A percentile compares a stretch with the other conserved stretches of the same genome.
phyloP scores from a whole-genome alignment of 2,888 invertebrate genomes.

The Caenorhabditis sp. region DNA sequence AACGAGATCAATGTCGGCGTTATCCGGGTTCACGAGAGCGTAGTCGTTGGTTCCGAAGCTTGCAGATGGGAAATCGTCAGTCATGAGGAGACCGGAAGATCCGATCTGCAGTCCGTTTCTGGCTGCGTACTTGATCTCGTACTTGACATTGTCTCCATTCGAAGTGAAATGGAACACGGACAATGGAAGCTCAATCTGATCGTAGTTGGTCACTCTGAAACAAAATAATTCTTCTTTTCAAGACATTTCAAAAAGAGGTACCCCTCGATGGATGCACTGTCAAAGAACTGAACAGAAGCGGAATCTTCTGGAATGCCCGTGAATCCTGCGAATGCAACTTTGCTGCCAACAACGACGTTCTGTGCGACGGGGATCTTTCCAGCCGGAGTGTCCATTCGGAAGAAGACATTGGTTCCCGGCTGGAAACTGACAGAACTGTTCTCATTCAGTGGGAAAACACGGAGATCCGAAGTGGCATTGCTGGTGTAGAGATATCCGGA shows the following conservation, averaged over 20 bases:
- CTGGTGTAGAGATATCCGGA: conserved; percentile 29
- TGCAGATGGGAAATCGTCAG: conserved; percentile 21
- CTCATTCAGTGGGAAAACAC: conserved; percentile 27
- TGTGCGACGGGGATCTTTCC: conserved; percentile 25
- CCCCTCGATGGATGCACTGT: conserved; percentile 18
- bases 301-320: conserved; percentile 3
- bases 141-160: conserved; percentile 8
- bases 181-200: conserved; percentile 38
- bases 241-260: too few species aligned
- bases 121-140: conserved; percentile 11
- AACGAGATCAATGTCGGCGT: conserved; percentile 9
- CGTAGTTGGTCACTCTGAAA: conserved; percentile 23
- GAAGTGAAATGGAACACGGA: conserved; percentile 29
- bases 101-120: conserved; percentile 12
- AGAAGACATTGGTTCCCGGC: conserved; percentile 28
- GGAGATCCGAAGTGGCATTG: conserved; percentile 10
- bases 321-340: conserved; percentile 15
- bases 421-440: conserved; percentile 32
- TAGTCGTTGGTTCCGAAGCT: conserved; percentile 1
- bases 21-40: conserved; percentile 11
- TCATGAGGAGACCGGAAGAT: conserved; percentile 34
- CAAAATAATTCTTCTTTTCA: too few species aligned
- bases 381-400: conserved; percentile 13
- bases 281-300: conserved; percentile 14
- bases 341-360: conserved; percentile 21